A percentile compares a stretch with the other conserved stretches of the same genome.
phyloP scores from a whole-genome alignment of 2,888 invertebrate species.

The Leptopterna dolabrata region DNA sequence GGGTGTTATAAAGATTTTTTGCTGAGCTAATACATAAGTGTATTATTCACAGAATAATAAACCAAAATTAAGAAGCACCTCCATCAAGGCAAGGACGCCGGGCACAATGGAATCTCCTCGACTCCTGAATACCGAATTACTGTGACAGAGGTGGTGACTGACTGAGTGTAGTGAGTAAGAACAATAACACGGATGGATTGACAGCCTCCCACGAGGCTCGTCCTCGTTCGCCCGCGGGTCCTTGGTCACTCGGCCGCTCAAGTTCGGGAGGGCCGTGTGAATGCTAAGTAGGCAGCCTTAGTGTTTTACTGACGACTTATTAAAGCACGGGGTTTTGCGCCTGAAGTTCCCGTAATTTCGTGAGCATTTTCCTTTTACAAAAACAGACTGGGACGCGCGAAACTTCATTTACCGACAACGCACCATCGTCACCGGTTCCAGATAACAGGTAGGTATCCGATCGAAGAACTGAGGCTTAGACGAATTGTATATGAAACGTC shows the following conservation, averaged over 20 bases:
- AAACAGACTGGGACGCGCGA: too few relatives aligned
- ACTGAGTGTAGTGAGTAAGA: not conserved
- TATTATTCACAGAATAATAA: too few relatives aligned
- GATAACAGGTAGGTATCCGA: too few relatives aligned
- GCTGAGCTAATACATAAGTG: too few relatives aligned
- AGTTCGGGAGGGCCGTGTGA: not conserved
- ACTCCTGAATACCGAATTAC: not conserved
- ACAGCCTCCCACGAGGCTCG: not conserved
- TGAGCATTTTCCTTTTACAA: too few relatives aligned
- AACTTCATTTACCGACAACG: too few relatives aligned
- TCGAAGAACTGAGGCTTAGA: too few relatives aligned
- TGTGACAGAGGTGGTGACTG: not conserved
- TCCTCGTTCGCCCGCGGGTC: not conserved
- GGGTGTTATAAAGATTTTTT: too few relatives aligned
- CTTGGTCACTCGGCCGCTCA: not conserved
- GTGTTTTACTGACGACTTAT: not conserved
- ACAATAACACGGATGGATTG: conserved; percentile 11
- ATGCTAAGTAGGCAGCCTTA: not conserved
- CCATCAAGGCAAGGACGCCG: not conserved
- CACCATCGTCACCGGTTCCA: too few relatives aligned
- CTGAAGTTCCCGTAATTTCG: too few relatives aligned
- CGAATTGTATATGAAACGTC: too few relatives aligned
- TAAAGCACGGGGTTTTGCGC: too few relatives aligned
- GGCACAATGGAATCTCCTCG: not conserved
- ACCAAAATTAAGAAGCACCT: not conserved